These are phyloP conservation scores for Atta colombica DNA, from an alignment of 1,140 invertebrate species.

Conservation along the genomic window DNA sequence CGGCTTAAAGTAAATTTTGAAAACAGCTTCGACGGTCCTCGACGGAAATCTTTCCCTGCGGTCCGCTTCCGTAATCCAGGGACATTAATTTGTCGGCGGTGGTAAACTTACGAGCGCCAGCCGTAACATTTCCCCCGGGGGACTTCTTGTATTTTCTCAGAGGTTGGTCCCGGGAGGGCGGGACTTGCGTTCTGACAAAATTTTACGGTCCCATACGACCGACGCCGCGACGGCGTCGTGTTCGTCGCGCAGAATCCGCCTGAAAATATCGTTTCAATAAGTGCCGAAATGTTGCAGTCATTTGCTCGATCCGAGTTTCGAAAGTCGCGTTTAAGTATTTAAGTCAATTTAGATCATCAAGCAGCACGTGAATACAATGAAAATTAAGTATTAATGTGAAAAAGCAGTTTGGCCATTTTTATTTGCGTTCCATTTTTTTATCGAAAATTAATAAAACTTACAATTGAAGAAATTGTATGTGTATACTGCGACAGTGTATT, in stretches of 20 bases:
- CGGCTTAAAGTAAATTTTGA: conserved; percentile 74
- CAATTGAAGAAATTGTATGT: too few relatives aligned
- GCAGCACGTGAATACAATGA: too few relatives aligned
- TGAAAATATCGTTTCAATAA: conserved; percentile 67
- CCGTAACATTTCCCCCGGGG: conserved; percentile 61
- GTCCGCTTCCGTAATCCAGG: conserved; percentile 76
- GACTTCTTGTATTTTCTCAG: conserved; percentile 77
- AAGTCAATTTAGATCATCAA: background rate
- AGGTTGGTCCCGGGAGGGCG: conserved; percentile 63
- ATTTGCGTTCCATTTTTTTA: background rate
- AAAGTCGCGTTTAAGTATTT: background rate
- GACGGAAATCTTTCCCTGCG: conserved; percentile 76
- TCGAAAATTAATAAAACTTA: background rate
- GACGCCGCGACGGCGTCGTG: background rate
- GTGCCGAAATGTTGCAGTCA: conserved; percentile 21
- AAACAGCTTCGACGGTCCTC: conserved; percentile 63
- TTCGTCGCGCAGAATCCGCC: background rate
- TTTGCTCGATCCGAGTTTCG: background rate
- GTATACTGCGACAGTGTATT: too few relatives aligned
- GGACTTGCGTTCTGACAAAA: conserved; percentile 65
- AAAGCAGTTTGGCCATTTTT: background rate
- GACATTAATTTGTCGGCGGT: conserved; percentile 78
- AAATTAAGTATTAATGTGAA: background rate
- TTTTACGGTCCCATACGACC: conserved; percentile 66
- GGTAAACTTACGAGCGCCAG: conserved; percentile 72